Evolutionary conservation across 1,140 invertebrate genomes (phyloP).

Genomic region (Drosophila lini): DNA sequence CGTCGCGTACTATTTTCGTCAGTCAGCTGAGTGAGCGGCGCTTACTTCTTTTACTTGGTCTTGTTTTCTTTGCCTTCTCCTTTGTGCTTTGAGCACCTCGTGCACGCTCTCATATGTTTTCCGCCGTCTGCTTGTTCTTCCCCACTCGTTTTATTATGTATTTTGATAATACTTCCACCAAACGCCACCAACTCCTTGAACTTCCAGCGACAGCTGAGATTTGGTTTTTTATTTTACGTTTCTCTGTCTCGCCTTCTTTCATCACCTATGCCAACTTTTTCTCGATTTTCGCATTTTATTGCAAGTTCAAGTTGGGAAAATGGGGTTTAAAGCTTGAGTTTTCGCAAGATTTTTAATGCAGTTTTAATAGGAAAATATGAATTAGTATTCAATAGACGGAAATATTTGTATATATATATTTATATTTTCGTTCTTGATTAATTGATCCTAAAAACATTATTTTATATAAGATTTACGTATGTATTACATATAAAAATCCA

Average conservation of each 20-base stretch:
- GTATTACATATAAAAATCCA: no score
- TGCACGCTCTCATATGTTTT: constrained; percentile 64
- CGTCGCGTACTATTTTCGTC: constrained; percentile 79
- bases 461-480: no score
- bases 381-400: no score
- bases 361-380: neutral
- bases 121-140: constrained; percentile 27
- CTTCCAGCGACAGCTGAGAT: constrained; percentile 25
- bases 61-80: constrained; percentile 22
- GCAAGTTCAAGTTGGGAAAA: constrained; percentile 7
- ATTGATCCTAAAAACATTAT: neutral
- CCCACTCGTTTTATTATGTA: constrained; percentile 56
- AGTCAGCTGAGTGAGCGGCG: constrained; percentile 57
- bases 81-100: constrained; percentile 40
- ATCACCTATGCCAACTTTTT: constrained; percentile 38
- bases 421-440: neutral
- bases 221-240: constrained; percentile 5
- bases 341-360: neutral
- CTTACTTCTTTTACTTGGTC: constrained; percentile 41
- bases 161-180: constrained; percentile 67
- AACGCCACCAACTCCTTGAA: constrained; percentile 53
- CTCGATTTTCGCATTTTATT: constrained; percentile 1
- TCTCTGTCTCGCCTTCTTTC: constrained; percentile 6
- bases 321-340: constrained; percentile 8
- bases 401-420: no score